Evolutionary conservation across 2,113 vertebrate species (phyloP), one percentile per base, ranked within the genome.

Genomic region (Plecotus auritus): DNA sequence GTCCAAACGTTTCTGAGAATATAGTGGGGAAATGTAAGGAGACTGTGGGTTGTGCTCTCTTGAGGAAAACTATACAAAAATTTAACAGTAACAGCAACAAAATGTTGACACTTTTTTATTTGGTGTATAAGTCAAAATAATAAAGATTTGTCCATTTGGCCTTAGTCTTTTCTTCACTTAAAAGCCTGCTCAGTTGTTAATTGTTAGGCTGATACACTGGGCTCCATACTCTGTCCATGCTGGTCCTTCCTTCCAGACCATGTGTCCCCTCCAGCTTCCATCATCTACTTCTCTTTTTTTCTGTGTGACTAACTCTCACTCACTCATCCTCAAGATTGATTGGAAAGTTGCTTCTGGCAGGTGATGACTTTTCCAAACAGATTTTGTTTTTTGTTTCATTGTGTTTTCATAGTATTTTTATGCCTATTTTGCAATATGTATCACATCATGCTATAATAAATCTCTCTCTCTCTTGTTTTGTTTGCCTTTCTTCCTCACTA

Each of bases 221-320:
- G 4, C 23, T 4, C 0, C 8, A 2, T 80, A 17, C 28, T 9
- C 49, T 30, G 5, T 17, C n/a, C 23, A 9, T 1, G 7, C 35
- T 13, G 1, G 4, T 10, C 54, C 5, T n/a, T n/a, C 70, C 72
- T 16, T 59, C 51, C 40, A 49, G 49, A 35, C n/a, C 8, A 0
- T 4, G 6, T 0, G 10, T 1, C 26, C 10, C 40, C 20, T 76
- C 67, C 5, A 5, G 4, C 40, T 1, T 1, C 22, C 10, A 0
- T 23, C 20, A 3, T 22, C 17, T 69, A 11, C 5, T 42, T 51
- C 11, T 73, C 12, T 85, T 40, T 49, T 49, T 49, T 66, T 49
- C 54, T 45, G 30, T 3, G 2, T 67, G n/a, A 91, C 77, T 47
- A 45, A 35, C 8, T 85, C 40, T 10, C 17, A 28, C 40, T 10